Evolutionary conservation across 2,888 invertebrate species (phyloP).

Genomic region (Ecdyonurus torrentis): DNA sequence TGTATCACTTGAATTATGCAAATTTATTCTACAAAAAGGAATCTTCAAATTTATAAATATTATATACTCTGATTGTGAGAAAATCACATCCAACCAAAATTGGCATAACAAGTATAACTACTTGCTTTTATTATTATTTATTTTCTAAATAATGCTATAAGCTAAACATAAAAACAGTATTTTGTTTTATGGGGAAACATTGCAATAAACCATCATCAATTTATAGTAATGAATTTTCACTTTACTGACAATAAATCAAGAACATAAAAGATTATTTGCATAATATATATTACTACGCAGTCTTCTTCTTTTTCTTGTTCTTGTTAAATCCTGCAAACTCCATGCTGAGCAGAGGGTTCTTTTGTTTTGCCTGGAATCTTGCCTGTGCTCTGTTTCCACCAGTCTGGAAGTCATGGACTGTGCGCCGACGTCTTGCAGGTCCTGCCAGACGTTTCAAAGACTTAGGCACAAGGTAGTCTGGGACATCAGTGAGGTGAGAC

Average conservation of each 20-base stretch:
- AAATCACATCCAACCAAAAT: too few species aligned
- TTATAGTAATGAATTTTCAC: not conserved
- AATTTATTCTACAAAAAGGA: too few species aligned
- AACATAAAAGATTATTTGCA: not conserved
- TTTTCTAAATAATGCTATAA: too few species aligned
- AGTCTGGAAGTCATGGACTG: conserved; percentile 15
- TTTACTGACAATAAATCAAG: not conserved
- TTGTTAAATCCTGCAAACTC: conserved; percentile 39
- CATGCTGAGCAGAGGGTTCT: conserved; percentile 49
- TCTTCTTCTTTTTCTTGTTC: conserved; percentile 17
- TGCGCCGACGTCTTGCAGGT: conserved; percentile 23
- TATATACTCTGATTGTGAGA: too few species aligned
- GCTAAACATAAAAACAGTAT: too few species aligned
- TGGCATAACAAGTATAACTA: too few species aligned
- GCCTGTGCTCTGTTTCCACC: conserved; percentile 15
- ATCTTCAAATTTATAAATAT: too few species aligned
- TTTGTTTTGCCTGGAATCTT: conserved; percentile 39
- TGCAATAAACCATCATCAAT: too few species aligned
- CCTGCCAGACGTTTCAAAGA: conserved; percentile 49
- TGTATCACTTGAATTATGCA: too few species aligned
- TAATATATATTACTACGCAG: not conserved
- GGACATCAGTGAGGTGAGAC: conserved; percentile 75
- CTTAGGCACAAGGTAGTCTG: conserved; percentile 77
- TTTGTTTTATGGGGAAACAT: not conserved
- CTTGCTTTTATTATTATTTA: too few species aligned